Percentiles rank a stretch among this genome's conserved stretches.
These are phyloP conservation scores for Holcopasites calliopsidis DNA, from an alignment of 1,140 invertebrate species.

Conservation along the genomic window DNA sequence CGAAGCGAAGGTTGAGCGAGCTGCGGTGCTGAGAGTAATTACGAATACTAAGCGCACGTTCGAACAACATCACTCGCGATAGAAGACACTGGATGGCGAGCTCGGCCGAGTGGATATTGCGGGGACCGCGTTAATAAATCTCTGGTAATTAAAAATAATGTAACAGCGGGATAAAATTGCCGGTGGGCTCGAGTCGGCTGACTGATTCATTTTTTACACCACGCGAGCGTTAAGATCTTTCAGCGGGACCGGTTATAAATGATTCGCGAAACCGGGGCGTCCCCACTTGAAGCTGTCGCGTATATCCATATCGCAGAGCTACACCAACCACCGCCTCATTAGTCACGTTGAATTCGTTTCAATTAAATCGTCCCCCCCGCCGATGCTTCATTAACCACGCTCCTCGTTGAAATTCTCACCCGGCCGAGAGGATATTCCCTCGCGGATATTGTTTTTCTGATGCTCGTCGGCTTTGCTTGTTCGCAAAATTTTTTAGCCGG, in stretches of 20 bases:
- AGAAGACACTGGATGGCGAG: conserved; percentile 10
- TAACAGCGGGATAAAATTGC: conserved; percentile 55
- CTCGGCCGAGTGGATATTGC: conserved; percentile 31
- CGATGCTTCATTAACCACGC: conserved; percentile 33
- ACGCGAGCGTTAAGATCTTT: conserved; percentile 64
- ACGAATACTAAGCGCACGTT: no score
- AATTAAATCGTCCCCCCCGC: conserved; percentile 52
- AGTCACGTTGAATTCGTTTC: conserved; percentile 57
- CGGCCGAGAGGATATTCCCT: background rate
- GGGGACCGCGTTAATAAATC: conserved; percentile 63
- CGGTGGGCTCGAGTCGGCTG: conserved; percentile 49
- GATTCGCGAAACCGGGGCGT: conserved; percentile 60
- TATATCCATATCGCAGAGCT: conserved; percentile 40
- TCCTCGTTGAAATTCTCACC: conserved; percentile 7
- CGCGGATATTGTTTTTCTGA: background rate
- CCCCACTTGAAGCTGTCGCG: conserved; percentile 38
- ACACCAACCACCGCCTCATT: conserved; percentile 52
- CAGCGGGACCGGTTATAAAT: conserved; percentile 59
- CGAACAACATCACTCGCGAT: no score
- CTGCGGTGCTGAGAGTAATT: no score
- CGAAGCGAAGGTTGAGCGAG: no score
- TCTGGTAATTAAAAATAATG: conserved; percentile 67
- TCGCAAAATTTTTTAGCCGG: background rate
- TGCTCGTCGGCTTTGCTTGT: background rate
- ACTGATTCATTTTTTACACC: conserved; percentile 62